phyloP scores from a whole-genome alignment of 2,113 vertebrate genomes.

The Eubucco bourcierii region DNA sequence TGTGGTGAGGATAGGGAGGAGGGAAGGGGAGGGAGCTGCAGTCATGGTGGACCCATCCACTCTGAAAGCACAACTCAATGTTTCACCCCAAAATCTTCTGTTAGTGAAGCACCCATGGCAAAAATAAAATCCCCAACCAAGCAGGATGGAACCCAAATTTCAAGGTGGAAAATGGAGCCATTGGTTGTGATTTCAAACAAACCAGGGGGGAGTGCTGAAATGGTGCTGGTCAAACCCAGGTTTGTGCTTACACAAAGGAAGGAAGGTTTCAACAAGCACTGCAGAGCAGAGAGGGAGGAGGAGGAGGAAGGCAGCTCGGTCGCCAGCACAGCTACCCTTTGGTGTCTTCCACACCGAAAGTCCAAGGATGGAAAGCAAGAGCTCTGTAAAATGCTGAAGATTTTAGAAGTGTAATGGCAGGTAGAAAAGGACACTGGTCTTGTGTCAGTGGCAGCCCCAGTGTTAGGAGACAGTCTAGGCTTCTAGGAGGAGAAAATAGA shows the following conservation, averaged over 20 bases:
- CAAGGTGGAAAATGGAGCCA: slow-evolving; percentile 8
- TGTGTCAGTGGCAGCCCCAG: slow-evolving; percentile 75
- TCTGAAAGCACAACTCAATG: slow-evolving; percentile 30
- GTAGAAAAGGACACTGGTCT: slow-evolving; percentile 78
- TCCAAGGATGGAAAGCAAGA: slow-evolving; percentile 77
- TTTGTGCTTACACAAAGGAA: slow-evolving; percentile 70
- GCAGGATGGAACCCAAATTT: neutral
- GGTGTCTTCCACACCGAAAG: slow-evolving; percentile 73
- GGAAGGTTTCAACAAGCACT: slow-evolving; percentile 75
- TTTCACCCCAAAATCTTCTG: neutral
- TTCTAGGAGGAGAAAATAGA: slow-evolving; percentile 82
- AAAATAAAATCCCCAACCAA: neutral
- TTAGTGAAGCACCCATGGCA: neutral
- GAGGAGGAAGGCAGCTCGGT: slow-evolving; percentile 68
- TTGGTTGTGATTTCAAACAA: neutral
- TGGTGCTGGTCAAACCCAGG: neutral
- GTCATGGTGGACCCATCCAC: slow-evolving; percentile 42
- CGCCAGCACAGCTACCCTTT: slow-evolving; percentile 70
- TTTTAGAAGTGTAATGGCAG: slow-evolving; percentile 75
- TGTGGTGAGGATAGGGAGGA: neutral
- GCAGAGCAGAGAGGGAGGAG: slow-evolving; percentile 62
- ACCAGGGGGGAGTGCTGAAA: neutral
- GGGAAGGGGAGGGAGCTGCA: slow-evolving; percentile 11
- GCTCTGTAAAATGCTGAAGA: slow-evolving; percentile 76
- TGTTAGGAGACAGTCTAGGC: slow-evolving; percentile 78